Percentiles rank a stretch among this genome's conserved stretches.
These are phyloP conservation scores for Drosophila persimilis DNA, from an alignment of 1,140 invertebrate genomes.

Conservation along the genomic window DNA sequence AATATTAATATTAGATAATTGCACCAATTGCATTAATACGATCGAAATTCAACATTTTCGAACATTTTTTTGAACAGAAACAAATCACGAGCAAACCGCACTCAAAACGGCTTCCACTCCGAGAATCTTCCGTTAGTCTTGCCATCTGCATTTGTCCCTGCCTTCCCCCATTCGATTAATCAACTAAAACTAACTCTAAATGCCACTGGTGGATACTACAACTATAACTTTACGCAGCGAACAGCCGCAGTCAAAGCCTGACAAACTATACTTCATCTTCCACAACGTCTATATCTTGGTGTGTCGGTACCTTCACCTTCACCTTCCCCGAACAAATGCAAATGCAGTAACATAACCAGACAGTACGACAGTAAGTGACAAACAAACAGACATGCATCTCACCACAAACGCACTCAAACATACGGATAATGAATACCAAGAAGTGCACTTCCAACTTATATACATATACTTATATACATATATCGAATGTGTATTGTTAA, in stretches of 20 bases:
- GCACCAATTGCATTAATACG: slow-evolving; percentile 33
- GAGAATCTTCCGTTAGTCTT: slow-evolving; percentile 61
- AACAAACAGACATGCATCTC: slow-evolving; percentile 35
- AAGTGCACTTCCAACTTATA: slow-evolving; percentile 67
- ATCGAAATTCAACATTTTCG: slow-evolving; percentile 50
- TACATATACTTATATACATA: slow-evolving; percentile 56
- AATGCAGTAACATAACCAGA: slow-evolving; percentile 31
- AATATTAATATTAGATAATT: slow-evolving; percentile 71
- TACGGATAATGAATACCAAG: slow-evolving; percentile 56
- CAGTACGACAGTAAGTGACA: slow-evolving; percentile 16
- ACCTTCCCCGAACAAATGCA: slow-evolving; percentile 43
- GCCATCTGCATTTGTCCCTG: slow-evolving; percentile 35
- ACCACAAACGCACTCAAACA: slow-evolving; percentile 28
- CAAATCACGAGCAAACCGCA: slow-evolving; percentile 23
- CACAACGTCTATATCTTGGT: slow-evolving; percentile 12
- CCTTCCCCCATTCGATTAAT: slow-evolving; percentile 25
- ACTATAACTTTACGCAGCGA: slow-evolving; percentile 33
- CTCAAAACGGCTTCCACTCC: slow-evolving; percentile 60
- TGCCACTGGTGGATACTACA: slow-evolving; percentile 67
- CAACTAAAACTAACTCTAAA: slow-evolving; percentile 53
- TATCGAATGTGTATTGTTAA: slow-evolving; percentile 75
- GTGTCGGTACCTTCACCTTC: slow-evolving; percentile 20
- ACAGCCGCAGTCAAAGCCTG: slow-evolving; percentile 28
- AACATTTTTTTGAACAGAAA: slow-evolving; percentile 39
- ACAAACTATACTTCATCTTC: slow-evolving; percentile 49